These are phyloP conservation scores for Aphis craccivora DNA, from an alignment of 1,140 invertebrate species.

Conservation along the genomic window DNA sequence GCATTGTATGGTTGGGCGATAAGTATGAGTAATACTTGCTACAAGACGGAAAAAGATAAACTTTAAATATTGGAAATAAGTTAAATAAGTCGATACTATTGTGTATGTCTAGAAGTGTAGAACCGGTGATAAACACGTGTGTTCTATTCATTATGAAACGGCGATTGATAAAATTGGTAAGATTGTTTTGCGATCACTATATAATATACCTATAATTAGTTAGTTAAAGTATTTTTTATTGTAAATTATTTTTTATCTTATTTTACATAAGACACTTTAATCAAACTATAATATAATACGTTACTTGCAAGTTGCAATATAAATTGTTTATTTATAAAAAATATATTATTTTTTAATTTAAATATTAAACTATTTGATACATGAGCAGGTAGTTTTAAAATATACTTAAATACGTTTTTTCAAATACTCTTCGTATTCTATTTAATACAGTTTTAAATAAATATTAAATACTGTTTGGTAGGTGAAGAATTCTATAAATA, in stretches of 20 bases:
- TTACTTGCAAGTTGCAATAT: not conserved
- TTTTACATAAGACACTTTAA: not conserved
- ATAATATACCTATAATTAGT: not conserved
- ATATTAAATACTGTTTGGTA: not conserved
- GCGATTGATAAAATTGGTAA: not conserved
- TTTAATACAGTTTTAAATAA: not conserved
- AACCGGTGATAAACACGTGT: constrained; percentile 7
- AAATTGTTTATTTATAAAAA: not conserved
- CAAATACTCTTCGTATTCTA: not conserved
- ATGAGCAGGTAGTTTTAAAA: not conserved
- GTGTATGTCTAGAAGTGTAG: constrained; percentile 23
- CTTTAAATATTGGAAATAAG: constrained; percentile 34
- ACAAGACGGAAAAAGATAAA: constrained; percentile 13
- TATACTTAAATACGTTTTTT: not conserved
- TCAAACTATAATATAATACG: too few relatives aligned
- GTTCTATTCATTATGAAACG: not conserved
- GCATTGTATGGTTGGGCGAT: not conserved
- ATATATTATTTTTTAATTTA: not conserved
- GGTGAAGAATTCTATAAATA: not conserved
- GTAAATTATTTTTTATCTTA: not conserved
- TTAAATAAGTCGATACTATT: constrained; percentile 13
- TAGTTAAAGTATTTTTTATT: not conserved
- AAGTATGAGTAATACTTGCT: not conserved
- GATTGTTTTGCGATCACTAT: not conserved
- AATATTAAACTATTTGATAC: not conserved